Conservation (phyloP, 2,113 vertebrate species). For the Cyphomyrus plagiostoma region DNA sequence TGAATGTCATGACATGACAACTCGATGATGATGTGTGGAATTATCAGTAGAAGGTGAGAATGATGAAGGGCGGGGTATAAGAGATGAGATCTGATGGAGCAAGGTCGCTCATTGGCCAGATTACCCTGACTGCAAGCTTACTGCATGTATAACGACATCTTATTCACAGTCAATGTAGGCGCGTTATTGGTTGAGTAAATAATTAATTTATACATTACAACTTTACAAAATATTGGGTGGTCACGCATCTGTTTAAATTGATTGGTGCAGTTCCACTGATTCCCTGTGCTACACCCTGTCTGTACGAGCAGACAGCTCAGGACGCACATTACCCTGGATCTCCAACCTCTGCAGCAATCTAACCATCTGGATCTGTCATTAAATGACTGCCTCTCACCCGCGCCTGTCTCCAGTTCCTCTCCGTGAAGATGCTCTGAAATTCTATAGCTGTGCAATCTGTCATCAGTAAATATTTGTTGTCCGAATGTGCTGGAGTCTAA, state of each 20-base stretch:
- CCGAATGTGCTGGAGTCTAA: conserved; percentile 35
- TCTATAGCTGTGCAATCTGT: conserved; percentile 33
- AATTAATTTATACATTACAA: background rate
- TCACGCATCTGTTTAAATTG: background rate
- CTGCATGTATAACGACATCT: background rate
- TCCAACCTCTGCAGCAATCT: conserved; percentile 4
- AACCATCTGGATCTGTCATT: conserved; percentile 35
- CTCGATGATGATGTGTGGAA: background rate
- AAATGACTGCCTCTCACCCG: conserved; percentile 41
- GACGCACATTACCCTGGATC: conserved; percentile 29
- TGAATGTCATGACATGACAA: background rate
- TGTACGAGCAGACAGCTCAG: conserved; percentile 15
- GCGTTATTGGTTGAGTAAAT: background rate
- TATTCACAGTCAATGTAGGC: background rate
- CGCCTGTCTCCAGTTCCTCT: conserved; percentile 36
- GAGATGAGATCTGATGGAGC: background rate
- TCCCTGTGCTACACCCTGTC: background rate
- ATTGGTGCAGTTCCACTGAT: background rate
- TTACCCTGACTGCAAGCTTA: background rate
- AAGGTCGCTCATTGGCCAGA: background rate
- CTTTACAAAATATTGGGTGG: background rate
- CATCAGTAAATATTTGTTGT: conserved; percentile 41
- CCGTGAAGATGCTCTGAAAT: conserved; percentile 40
- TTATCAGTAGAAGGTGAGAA: background rate
- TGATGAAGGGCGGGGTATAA: background rate